Base-by-base conservation (phyloP, 2,888 invertebrate species). In the Oligia fasciuncula region DNA sequence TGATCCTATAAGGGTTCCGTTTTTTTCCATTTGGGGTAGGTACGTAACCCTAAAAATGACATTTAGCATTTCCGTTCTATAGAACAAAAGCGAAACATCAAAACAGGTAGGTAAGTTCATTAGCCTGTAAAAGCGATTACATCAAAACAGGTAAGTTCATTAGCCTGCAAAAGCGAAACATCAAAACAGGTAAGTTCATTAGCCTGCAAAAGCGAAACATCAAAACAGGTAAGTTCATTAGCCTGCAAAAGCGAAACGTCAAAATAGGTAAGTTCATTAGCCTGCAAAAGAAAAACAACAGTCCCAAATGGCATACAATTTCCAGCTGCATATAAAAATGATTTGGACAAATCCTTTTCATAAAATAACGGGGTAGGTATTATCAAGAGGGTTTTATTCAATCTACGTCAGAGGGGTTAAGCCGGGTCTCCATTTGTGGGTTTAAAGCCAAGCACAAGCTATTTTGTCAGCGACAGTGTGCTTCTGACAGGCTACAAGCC, bases 391-490 rank as follows among this genome's bases (percentile, higher is more conserved):
- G 88, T 88, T 90, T 87, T 87, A 88, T 87, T 87, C 86, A 88
- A 86, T 85, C 80, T 81, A 85, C 84, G 86, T 88, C 87, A 83
- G 73, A 73, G 83, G 79, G 76, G 84, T 89, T 90, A 90, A 89
- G 88, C 87, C 73, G 77, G 79, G 87, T 89, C 88, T 90, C 85
- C 91, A 89, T 90, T 91, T 91, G 91, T 85, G 91, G 90, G 81
- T 87, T 90, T 86, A 84, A 83, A 89, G 81, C 83, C 85, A 80
- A 77, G 86, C 81, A 79, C 79, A 87, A 88, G 91, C 87, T 89
- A 89, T 91, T 90, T 91, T 91, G 91, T 91, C 91, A 91, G 88
- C 89, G 86, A 75, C 88, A 86, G 89, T 84, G 82, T 88, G 88
- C 74, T 85, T 86, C 78, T 89, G 89, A 89, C 90, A 89, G 87